Base-by-base conservation (phyloP, 2,888 invertebrate genomes). In the Ganaspis brasiliensis region DNA sequence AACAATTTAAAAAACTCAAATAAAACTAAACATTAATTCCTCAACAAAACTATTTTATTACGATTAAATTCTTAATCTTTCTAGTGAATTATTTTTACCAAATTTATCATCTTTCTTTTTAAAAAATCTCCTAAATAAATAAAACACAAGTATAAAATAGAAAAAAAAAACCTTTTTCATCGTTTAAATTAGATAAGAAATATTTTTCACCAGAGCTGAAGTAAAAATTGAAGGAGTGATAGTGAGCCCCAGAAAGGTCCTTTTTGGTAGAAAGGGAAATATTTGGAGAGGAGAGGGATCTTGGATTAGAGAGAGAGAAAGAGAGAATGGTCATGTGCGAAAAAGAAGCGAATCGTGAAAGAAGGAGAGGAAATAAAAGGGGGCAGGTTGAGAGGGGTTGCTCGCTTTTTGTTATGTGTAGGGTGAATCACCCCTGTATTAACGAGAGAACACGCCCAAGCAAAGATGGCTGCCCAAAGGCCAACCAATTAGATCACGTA, bases 361-460 rank as follows among this genome's bases (percentile, higher is more conserved):
- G 26, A 61, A 72, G 55, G 52, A 52, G 63, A 70, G 55, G 37
- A 57, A 75, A 80, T 79, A 78, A 78, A 81, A 77, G 82, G 80
- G 79, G 78, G 79, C 52, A 72, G 80, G 81, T 71, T 56, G 77
- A 74, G 76, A 78, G 67, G 67, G 67, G 45, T 24, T 45, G 67
- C 10, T 45, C 24, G 24, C 21, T 35, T 40, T 79, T 78, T 63
- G 78, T 76, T 82, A 85, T 86, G 79, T 78, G 76, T 83, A 85
- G 89, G 90, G 90, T 90, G 90, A 90, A 79, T 90, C 89, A 90
- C 89, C 84, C 83, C 80, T 83, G 77, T 70, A 73, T 77, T 77
- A 80, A 82, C 73, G 79, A 79, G 71, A 75, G 78, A 82, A 82
- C 82, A 84, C 84, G 84, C 84, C 84, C 83, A 79, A 78, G 26